Evolutionary conservation across 2,888 invertebrate species (phyloP).

Genomic region (Sminthurinus aureus): DNA sequence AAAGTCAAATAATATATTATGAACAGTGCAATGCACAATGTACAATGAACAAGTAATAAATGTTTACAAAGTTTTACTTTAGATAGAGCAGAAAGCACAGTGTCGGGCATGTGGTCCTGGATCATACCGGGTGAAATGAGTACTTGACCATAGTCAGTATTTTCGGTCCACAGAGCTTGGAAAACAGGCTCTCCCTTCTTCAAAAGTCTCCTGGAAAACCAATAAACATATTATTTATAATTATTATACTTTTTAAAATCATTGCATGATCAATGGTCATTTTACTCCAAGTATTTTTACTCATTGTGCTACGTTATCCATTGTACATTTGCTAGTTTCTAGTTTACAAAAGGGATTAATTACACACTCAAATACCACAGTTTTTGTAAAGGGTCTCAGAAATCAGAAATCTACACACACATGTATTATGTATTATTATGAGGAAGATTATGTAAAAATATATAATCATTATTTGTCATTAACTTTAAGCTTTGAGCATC

Average conservation of each 20-base stretch:
- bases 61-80: constrained; percentile 75
- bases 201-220: constrained; percentile 70
- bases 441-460: too few species aligned
- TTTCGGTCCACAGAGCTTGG: constrained; percentile 86
- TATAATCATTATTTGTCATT: too few species aligned
- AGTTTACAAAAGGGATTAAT: too few species aligned
- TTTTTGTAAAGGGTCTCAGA: too few species aligned
- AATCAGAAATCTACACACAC: too few species aligned
- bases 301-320: too few species aligned
- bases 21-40: background rate
- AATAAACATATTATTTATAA: background rate
- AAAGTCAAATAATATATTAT: too few species aligned
- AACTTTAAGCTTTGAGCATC: too few species aligned
- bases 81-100: constrained; percentile 80
- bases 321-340: too few species aligned
- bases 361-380: too few species aligned
- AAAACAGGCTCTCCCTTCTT: constrained; percentile 80
- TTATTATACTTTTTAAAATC: background rate
- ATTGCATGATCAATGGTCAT: background rate
- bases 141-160: constrained; percentile 85
- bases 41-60: background rate
- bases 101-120: constrained; percentile 91
- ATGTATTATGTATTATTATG: too few species aligned
- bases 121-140: constrained; percentile 77
- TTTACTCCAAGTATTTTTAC: too few species aligned